Evolutionary conservation across 2,113 vertebrate genomes (phyloP), one percentile per base, ranked within the genome.

Genomic region (Cephalopterus ornatus): DNA sequence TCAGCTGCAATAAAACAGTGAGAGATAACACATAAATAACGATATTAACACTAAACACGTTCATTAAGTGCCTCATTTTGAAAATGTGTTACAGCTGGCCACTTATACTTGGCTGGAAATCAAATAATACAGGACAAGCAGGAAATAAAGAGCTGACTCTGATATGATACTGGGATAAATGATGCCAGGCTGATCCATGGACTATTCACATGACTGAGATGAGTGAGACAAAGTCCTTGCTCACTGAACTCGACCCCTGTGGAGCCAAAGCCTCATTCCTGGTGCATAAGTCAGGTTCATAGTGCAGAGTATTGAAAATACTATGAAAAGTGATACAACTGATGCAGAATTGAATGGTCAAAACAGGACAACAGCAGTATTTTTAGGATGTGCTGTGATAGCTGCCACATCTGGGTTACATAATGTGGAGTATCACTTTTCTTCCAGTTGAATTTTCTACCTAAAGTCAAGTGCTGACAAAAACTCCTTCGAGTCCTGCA

Each of bases 41-140:
- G 68, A 16, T 68, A 95, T 97, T 95, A 96, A 92, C 76, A 85
- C 93, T 78, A 94, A 96, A 80, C 79, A 93, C 5, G 80, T 92
- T 96, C 95, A 96, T 97, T 96, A 96, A 96, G 79, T 68, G 79
- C 68, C 92, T 96, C 93, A 62, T 97, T 95, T 76, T 75, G 83
- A 85, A 94, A 96, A 96, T 96, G 95, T 93, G 93, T 88, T 97
- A 96, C 96, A 96, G 93, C 90, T 96, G 95, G 90, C 79, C 95
- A 93, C 91, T 96, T 96, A 78, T 12, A 39, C 77, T 96, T 96
- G 95, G 93, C 85, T 87, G 70, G 44, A 93, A 91, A 88, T 89
- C 96, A 96, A 95, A 88, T 91, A 78, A 72, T 66, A n/a, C 56
- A 92, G 83, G 95, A 91, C 83, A 93, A 86, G 79, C 44, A 92